Conservation (phyloP, 2,797 vertebrate genomes). For the Eulemur coronatus region DNA sequence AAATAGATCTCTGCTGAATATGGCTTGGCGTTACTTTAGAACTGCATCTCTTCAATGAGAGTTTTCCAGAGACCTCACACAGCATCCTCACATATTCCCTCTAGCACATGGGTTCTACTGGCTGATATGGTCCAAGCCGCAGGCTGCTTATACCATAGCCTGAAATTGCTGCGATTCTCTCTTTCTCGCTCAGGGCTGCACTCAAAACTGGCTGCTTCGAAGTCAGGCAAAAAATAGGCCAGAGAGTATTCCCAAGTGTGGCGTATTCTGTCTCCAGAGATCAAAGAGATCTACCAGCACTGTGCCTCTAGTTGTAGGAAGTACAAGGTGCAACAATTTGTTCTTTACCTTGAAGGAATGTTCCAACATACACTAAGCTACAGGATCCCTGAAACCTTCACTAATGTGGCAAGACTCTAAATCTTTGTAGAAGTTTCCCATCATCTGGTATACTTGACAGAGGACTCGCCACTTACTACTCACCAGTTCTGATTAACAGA, state of each 20-base stretch:
- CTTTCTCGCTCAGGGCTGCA: not conserved
- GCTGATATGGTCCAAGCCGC: not conserved
- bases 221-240: not conserved
- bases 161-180: not conserved
- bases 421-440: not conserved
- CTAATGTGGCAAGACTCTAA: not conserved
- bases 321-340: not conserved
- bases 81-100: not conserved
- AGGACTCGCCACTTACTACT: not conserved
- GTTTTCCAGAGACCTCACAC: not conserved
- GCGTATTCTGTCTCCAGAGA: not conserved
- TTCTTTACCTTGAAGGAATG: not conserved
- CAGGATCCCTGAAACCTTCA: not conserved
- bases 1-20: not conserved
- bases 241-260: not conserved
- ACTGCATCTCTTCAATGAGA: not conserved
- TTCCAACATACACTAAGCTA: not conserved
- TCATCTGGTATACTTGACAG: not conserved
- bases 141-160: not conserved
- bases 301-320: not conserved
- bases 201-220: not conserved
- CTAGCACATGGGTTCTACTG: not conserved
- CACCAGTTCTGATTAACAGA: not conserved
- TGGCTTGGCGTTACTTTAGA: not conserved
- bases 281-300: not conserved